phyloP scores from a whole-genome alignment of 2,888 invertebrate species.

The Parasteatoda lunata region DNA sequence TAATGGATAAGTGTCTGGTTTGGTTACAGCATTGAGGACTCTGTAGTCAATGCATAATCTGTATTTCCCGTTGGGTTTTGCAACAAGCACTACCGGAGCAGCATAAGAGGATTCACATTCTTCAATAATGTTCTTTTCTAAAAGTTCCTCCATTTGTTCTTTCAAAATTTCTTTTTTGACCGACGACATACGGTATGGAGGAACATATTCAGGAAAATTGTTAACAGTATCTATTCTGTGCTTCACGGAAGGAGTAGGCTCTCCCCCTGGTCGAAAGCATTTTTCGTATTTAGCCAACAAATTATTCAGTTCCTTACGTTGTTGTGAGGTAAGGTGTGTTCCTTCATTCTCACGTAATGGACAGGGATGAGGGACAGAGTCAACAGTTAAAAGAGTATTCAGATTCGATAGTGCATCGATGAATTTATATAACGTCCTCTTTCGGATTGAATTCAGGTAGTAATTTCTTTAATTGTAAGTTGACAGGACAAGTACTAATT shows the following conservation, averaged over 20 bases:
- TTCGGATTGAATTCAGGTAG: no score
- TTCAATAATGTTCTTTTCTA: not conserved
- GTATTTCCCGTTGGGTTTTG: not conserved
- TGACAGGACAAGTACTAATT: no score
- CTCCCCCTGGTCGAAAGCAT: slow-evolving; percentile 3
- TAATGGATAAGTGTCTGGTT: not conserved
- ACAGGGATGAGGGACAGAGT: no score
- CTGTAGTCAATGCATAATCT: not conserved
- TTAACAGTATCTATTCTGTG: slow-evolving; percentile 2
- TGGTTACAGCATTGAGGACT: not conserved
- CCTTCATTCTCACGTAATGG: no score
- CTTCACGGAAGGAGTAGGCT: not conserved
- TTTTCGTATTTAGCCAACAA: not conserved
- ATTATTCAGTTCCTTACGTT: not conserved
- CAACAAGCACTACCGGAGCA: not conserved
- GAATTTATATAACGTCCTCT: no score
- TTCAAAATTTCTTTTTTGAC: not conserved
- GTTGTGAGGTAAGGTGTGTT: not conserved
- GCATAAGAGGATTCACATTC: not conserved
- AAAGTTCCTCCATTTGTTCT: slow-evolving; percentile 10
- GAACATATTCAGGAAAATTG: not conserved
- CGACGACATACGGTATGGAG: slow-evolving; percentile 1
- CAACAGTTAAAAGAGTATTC: not conserved
- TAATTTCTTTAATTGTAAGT: no score
- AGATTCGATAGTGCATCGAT: not conserved